These are phyloP conservation scores for Neotoxoptera formosana DNA, from an alignment of 1,140 invertebrate genomes.

Conservation along the genomic window DNA sequence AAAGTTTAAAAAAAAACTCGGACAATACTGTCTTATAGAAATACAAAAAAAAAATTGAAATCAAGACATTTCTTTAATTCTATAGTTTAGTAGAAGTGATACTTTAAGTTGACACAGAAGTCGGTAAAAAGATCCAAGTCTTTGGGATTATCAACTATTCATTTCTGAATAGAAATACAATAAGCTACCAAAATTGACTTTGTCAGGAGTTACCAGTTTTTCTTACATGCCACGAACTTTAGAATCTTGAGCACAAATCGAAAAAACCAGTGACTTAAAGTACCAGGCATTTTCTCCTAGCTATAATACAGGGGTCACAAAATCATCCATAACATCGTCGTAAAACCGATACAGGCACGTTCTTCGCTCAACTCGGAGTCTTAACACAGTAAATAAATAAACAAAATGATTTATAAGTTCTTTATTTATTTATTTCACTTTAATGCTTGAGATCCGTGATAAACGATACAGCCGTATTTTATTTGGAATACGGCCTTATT, in stretches of 20 bases:
- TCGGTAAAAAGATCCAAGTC: background rate
- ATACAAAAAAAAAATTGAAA: background rate
- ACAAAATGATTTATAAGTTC: background rate
- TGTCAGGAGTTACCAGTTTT: background rate
- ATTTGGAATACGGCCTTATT: background rate
- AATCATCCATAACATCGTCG: background rate
- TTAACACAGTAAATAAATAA: background rate
- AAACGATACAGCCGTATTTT: background rate
- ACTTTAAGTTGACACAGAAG: background rate
- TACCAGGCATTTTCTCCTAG: background rate
- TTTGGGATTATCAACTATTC: background rate
- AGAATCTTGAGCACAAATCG: background rate
- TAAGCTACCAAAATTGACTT: background rate
- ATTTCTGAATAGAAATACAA: background rate
- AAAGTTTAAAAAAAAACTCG: background rate
- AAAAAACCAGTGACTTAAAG: background rate
- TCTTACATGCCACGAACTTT: background rate
- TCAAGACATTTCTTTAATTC: background rate
- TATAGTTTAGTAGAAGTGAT: background rate
- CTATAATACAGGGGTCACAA: background rate
- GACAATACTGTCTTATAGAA: background rate
- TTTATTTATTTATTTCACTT: background rate
- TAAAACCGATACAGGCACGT: background rate
- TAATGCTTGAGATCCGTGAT: background rate
- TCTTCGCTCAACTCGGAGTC: background rate